Conservation (phyloP, 1,140 invertebrate species). For the Aphelinus atriplicis region DNA sequence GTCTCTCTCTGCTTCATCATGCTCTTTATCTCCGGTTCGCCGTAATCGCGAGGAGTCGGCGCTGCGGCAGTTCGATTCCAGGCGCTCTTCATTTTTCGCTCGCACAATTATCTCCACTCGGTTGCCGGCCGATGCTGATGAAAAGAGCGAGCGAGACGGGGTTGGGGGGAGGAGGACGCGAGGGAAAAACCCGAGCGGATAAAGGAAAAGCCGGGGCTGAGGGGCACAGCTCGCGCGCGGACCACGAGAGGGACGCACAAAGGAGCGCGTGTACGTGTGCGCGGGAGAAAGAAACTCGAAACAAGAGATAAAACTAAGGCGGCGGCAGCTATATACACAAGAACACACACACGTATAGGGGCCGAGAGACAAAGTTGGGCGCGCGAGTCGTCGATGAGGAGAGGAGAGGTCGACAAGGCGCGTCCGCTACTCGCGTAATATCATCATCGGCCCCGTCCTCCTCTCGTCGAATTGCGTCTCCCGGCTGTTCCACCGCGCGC, state of each 20-base stretch:
- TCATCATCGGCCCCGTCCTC: slow-evolving; percentile 28
- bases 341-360: no score
- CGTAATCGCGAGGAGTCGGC: slow-evolving; percentile 27
- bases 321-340: background rate
- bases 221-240: background rate
- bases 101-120: background rate
- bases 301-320: slow-evolving; percentile 9
- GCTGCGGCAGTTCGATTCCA: slow-evolving; percentile 1
- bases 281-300: background rate
- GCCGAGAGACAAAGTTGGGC: background rate
- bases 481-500: background rate
- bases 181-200: slow-evolving; percentile 2
- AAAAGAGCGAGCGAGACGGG: slow-evolving; percentile 1
- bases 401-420: background rate
- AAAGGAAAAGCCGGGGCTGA: background rate
- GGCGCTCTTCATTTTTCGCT: slow-evolving; percentile 15
- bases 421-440: slow-evolving; percentile 10
- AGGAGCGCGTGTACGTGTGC: background rate
- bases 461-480: slow-evolving; percentile 31
- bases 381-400: background rate
- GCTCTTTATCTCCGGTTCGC: slow-evolving; percentile 29
- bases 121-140: background rate
- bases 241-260: no score
- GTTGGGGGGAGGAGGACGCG: background rate
- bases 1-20: slow-evolving; percentile 31